Evolutionary conservation across 2,113 vertebrate species (phyloP), one percentile per base, ranked within the genome.

Genomic region (Perognathus longimembris): DNA sequence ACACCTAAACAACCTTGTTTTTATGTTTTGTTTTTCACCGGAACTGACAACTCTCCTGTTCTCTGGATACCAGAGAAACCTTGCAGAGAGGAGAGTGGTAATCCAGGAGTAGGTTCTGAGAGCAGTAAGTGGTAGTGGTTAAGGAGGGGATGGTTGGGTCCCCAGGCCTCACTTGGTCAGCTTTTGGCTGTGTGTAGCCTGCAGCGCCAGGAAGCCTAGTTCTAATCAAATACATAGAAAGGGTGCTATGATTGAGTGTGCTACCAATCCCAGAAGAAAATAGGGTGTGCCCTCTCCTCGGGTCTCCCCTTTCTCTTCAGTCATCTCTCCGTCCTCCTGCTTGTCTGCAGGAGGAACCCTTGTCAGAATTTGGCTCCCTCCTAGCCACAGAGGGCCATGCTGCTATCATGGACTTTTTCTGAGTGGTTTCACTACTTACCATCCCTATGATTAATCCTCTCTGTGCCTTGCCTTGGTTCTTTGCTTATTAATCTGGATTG

Each of bases 401-500:
- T 57, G 18, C 67, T 80, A 74, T 40, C 67, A 11, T 32, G 45
- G 59, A 28, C 21, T 54, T 69, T 92, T 69, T 42, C 57, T 64
- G 79, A n/a, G n/a, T 59, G 12, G 36, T 78, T 77, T 93, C 18
- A 79, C 28, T 88, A 36, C 40, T 32, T 66, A 82, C 26, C 38
- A 92, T 20, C 20, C 14, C 78, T 84, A 32, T 78, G 69, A 85
- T 69, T 63, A 63, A 82, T 80, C 17, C 32, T 74, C 40, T 83
- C 75, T 54, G 15, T 92, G 78, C 20, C 21, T 11, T 92, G 78
- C 20, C 21, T 11, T 0, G 14, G 69, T 83, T 89, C 30, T 77
- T 81, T 81, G 78, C 69, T 61, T 83, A 24, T 75, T 59, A 76
- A 83, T 83, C 88, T 38, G 50, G 73, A 80, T 73, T 89, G 80